Evolutionary conservation across 2,888 invertebrate genomes (phyloP).

Genomic region (Ceramica pisi): DNA sequence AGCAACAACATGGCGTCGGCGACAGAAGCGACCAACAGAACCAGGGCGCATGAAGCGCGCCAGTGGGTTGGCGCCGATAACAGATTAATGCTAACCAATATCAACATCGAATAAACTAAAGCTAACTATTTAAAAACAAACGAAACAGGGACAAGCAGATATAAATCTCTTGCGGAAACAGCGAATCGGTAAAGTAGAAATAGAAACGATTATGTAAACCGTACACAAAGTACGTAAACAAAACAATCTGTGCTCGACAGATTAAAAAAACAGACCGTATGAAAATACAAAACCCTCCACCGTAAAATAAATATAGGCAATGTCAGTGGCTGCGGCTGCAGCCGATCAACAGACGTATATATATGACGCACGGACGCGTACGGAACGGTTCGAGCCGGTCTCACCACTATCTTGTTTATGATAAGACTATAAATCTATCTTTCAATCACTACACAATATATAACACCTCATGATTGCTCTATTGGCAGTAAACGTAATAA

Average conservation of each 20-base stretch:
- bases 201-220: conserved; percentile 21
- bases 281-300: conserved; percentile 48
- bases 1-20: not conserved
- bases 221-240: conserved; percentile 34
- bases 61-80: not conserved
- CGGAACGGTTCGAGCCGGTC: conserved; percentile 3
- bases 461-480: conserved; percentile 18
- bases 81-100: conserved; percentile 4
- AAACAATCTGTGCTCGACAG: conserved; percentile 6
- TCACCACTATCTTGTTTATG: conserved; percentile 36
- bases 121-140: not conserved
- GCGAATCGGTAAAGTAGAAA: conserved; percentile 37
- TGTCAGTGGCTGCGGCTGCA: conserved; percentile 12
- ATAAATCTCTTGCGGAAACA: conserved; percentile 22
- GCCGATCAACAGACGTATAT: conserved; percentile 9
- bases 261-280: conserved; percentile 12
- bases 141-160: not conserved
- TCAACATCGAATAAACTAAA: not conserved
- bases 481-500: conserved; percentile 21
- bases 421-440: conserved; percentile 17
- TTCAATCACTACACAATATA: conserved; percentile 31
- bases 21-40: not conserved
- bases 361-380: not conserved
- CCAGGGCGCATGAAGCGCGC: not conserved
- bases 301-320: conserved; percentile 27